These are phyloP conservation scores for Gallinago stenura DNA, from an alignment of 2,797 vertebrate genomes.

Conservation along the genomic window DNA sequence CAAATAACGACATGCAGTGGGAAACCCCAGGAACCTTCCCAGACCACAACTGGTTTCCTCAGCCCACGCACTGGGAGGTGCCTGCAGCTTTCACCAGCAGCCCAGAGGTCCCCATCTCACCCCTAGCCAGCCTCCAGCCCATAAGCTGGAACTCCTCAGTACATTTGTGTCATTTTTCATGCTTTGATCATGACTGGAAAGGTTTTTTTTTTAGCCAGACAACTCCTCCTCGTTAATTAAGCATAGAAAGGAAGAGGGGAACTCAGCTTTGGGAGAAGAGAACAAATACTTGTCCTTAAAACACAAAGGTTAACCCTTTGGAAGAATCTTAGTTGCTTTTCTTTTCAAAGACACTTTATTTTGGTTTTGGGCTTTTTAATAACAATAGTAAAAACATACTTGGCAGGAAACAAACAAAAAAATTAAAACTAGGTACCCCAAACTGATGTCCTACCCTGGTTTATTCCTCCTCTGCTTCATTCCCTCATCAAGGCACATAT, in stretches of 20 bases:
- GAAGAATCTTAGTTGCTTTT: background rate
- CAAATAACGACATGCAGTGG: background rate
- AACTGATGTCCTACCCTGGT: background rate
- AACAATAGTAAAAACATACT: background rate
- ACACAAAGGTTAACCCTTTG: background rate
- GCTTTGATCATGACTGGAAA: background rate
- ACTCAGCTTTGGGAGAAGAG: background rate
- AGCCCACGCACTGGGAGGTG: background rate
- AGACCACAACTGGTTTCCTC: background rate
- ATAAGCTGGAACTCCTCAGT: background rate
- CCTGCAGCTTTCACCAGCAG: background rate
- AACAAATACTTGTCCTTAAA: background rate
- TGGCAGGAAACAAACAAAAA: background rate
- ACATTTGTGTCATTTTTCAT: background rate
- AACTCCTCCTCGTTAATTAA: background rate
- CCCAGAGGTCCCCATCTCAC: background rate
- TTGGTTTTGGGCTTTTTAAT: background rate
- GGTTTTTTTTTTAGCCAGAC: background rate
- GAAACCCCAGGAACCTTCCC: background rate
- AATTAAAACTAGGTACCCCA: background rate
- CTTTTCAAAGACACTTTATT: background rate
- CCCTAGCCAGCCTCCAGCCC: background rate
- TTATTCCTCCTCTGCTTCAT: background rate
- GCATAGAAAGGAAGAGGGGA: background rate
- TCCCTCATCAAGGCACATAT: background rate